Conservation (phyloP, 2,113 vertebrate species). For the Onychorhynchus coronatus region DNA sequence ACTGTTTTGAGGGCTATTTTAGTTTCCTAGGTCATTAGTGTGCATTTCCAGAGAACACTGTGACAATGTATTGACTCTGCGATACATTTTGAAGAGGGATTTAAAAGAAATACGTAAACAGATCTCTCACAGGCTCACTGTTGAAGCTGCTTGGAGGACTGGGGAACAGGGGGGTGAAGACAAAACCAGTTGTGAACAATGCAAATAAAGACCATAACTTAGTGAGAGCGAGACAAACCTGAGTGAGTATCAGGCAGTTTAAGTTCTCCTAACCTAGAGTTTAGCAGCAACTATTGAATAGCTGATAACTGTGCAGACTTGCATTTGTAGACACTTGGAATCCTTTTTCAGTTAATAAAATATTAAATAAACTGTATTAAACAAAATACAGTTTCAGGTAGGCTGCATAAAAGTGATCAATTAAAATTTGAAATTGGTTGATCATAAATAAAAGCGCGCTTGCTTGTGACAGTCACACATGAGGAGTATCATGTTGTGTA, state of each 20-base stretch:
- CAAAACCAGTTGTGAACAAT: conserved; percentile 31
- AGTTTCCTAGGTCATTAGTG: conserved; percentile 22
- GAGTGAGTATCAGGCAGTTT: conserved; percentile 25
- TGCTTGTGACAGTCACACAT: not conserved
- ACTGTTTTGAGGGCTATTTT: conserved; percentile 27
- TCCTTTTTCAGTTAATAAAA: not conserved
- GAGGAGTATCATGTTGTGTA: not conserved
- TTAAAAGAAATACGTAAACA: not conserved
- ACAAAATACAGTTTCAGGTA: not conserved
- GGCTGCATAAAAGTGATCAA: not conserved
- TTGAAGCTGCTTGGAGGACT: not conserved
- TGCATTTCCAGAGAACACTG: not conserved
- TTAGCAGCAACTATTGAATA: conserved; percentile 52
- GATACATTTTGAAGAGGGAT: not conserved
- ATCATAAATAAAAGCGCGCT: not conserved
- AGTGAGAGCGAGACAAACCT: conserved; percentile 3
- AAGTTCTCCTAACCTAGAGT: conserved; percentile 56
- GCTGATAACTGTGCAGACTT: conserved; percentile 36
- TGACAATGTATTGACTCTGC: not conserved
- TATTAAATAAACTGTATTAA: not conserved
- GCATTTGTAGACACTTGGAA: conserved; percentile 11
- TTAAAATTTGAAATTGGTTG: not conserved
- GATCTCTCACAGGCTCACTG: not conserved
- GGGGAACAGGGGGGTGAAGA: not conserved
- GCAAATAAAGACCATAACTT: conserved; percentile 21